These are phyloP conservation scores for Microcebus murinus DNA, from an alignment of 2,113 vertebrate genomes.

Conservation along the genomic window DNA sequence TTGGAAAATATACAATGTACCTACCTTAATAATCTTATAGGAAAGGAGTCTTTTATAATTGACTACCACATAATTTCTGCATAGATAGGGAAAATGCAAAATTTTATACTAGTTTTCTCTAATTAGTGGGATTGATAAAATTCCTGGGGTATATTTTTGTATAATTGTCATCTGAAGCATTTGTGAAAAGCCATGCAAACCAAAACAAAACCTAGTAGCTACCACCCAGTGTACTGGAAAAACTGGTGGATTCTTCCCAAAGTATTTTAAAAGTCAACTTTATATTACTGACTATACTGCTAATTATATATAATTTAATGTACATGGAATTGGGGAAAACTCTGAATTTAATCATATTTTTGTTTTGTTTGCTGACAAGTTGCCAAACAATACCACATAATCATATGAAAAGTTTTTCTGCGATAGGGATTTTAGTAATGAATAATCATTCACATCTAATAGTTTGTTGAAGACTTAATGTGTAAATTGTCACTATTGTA, in stretches of 20 bases:
- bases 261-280: not conserved
- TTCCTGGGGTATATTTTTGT: not conserved
- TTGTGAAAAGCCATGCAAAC: not conserved
- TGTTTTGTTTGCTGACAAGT: conserved; percentile 36
- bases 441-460: not conserved
- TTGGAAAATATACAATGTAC: not conserved
- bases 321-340: not conserved
- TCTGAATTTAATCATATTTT: not conserved
- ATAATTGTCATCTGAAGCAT: not conserved
- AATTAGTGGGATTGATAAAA: not conserved
- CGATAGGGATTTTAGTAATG: not conserved
- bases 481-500: not conserved
- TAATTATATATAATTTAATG: not conserved
- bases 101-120: not conserved
- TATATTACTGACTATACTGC: not conserved
- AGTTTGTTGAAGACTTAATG: not conserved
- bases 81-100: not conserved
- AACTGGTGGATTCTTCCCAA: not conserved
- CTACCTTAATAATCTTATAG: not conserved
- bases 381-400: not conserved
- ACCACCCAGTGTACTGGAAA: not conserved
- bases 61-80: not conserved
- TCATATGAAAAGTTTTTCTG: not conserved
- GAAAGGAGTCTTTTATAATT: not conserved
- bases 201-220: too few species aligned